Base-by-base conservation (phyloP, 2,888 invertebrate species). In the Poecilobothrus nobilitatus region DNA sequence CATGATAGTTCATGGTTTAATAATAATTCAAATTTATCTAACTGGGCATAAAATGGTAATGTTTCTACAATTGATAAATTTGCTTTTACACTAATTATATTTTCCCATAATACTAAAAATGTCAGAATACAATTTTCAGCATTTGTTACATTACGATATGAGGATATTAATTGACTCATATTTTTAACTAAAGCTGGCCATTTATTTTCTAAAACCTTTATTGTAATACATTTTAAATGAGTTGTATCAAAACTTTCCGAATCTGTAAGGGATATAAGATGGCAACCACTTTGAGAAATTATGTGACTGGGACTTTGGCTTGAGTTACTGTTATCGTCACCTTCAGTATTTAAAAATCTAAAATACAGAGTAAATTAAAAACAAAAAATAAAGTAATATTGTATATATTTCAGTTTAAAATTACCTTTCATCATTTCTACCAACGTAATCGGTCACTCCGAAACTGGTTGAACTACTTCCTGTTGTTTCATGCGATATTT, bases 1-100 rank as follows among this genome's bases (percentile, higher is more conserved):
- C 91, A 88, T 0, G 93, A 91, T n/a, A 94, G 83, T 73, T 87
- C 84, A 69, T 86, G 88, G 78, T 87, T 89, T 65, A 88, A 84
- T 70, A 89, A 86, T 70, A 89, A 86, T 18, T 92, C 91, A 81
- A 94, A 91, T 75, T 89, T 88, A 74, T 93, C 91, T 73, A 94
- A 81, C 77, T 93, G 91, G 1, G 91, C 90, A 79, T 94, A 93
- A 80, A 94, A 95, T 3, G 92, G 91, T 79, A 94, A 91, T 0
- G 93, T 94, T 78, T 94, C 94, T 72, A 92, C 90, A 37, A 94
- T 90, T 64, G 94, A 93, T 68, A 95, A 85, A 83, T 94, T 94
- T 27, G 94, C 92, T 82, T 92, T 92, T 0, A 94, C 93, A 68
- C 94, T 93, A 77, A 95, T 94, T 21, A 94, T 92, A 73, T 91